phyloP scores from a whole-genome alignment of 2,113 vertebrate genomes.

The Hemiprocne comata region DNA sequence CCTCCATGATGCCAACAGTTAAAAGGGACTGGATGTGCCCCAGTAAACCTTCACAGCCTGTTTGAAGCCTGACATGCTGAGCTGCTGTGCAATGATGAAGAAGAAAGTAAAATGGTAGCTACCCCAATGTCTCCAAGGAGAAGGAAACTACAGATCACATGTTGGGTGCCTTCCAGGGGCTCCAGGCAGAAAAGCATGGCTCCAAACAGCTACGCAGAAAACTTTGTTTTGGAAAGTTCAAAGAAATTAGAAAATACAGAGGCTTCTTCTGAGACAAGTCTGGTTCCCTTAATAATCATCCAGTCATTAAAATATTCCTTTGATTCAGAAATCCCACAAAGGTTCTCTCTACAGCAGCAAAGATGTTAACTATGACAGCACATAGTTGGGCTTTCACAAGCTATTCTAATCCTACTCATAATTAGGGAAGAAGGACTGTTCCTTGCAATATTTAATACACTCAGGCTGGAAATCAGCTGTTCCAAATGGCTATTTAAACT shows the following conservation, averaged over 20 bases:
- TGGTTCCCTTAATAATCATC: background rate
- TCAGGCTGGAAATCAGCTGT: background rate
- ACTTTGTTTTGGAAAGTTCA: background rate
- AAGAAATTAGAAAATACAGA: background rate
- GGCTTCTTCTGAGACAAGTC: background rate
- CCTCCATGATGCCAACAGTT: conserved; percentile 70
- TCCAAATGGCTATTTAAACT: background rate
- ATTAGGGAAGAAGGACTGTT: background rate
- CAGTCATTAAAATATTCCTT: background rate
- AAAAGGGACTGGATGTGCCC: conserved; percentile 55
- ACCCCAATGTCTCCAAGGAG: background rate
- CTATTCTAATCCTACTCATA: background rate
- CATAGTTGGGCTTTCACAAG: background rate
- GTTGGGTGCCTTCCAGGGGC: conserved; percentile 21
- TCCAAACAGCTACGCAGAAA: background rate
- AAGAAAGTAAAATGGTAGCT: background rate
- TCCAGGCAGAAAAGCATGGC: background rate
- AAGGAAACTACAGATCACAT: background rate
- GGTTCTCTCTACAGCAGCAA: conserved; percentile 8
- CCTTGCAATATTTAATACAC: background rate
- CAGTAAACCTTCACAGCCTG: conserved; percentile 11
- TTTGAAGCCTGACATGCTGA: background rate
- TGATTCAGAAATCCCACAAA: conserved; percentile 10
- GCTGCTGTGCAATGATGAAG: background rate
- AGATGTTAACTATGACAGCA: background rate